Conservation (phyloP, 1,140 invertebrate genomes). For the Cherax quadricarinatus region DNA sequence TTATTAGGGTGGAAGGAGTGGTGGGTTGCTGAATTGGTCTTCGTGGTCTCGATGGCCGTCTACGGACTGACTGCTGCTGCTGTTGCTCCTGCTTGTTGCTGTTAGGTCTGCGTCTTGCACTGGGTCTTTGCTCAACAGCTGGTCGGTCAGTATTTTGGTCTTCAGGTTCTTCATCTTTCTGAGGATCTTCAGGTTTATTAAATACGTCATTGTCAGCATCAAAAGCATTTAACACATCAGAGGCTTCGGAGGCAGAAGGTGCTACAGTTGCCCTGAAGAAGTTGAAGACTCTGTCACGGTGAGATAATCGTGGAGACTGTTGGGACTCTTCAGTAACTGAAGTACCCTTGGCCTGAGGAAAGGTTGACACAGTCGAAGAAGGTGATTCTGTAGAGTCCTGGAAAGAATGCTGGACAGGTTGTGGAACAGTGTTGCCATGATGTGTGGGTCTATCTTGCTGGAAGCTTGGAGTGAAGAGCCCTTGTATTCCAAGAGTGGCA, state of each 20-base stretch:
- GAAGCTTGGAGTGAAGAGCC: background rate
- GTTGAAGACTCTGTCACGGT: background rate
- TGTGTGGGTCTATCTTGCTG: slow-evolving; percentile 46
- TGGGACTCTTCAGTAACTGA: background rate
- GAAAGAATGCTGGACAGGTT: background rate
- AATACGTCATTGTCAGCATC: background rate
- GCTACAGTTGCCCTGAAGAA: background rate
- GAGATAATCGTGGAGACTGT: background rate
- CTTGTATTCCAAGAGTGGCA: background rate
- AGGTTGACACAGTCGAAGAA: background rate
- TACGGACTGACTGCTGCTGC: background rate
- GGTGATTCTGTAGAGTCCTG: background rate
- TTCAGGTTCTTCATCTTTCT: background rate
- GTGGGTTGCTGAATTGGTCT: slow-evolving; percentile 32
- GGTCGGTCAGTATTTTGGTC: background rate
- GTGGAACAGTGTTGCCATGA: background rate
- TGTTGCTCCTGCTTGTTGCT: background rate
- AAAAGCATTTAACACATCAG: slow-evolving; percentile 20
- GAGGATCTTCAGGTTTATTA: background rate
- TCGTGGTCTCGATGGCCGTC: slow-evolving; percentile 10
- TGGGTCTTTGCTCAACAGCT: background rate
- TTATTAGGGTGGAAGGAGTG: background rate
- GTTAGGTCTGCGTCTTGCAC: slow-evolving; percentile 18
- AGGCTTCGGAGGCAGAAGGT: background rate
- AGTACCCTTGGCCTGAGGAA: background rate